phyloP scores from a whole-genome alignment of 92 coral and sea anemone species.

The Isaurus tuberculatus region DNA sequence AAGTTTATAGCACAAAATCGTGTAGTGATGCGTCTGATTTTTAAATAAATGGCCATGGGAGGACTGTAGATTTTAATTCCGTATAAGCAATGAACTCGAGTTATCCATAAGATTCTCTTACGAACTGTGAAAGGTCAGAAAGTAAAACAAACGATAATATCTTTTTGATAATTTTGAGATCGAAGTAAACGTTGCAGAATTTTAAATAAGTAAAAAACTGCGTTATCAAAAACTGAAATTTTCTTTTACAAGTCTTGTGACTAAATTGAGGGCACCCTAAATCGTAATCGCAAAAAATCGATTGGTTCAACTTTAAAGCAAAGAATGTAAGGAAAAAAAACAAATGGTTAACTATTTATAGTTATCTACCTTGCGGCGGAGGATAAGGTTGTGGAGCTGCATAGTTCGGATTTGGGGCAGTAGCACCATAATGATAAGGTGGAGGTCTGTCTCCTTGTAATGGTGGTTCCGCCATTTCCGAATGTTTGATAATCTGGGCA shows the following conservation, averaged over 20 bases:
- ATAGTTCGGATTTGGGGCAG: neutral
- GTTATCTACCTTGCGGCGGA: slow-evolving; percentile 45
- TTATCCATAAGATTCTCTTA: too few relatives aligned
- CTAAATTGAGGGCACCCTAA: neutral
- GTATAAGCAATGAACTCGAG: too few relatives aligned
- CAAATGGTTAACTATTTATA: neutral
- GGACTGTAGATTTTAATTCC: too few relatives aligned
- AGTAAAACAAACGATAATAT: neutral
- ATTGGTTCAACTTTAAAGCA: neutral
- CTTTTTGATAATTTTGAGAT: neutral
- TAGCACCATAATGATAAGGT: neutral
- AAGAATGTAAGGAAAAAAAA: neutral
- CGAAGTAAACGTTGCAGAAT: neutral
- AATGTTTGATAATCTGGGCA: neutral
- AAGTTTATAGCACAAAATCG: too few relatives aligned
- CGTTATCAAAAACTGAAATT: neutral
- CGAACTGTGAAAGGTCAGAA: neutral
- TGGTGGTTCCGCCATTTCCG: neutral
- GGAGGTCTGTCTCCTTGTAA: neutral
- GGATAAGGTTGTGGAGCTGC: slow-evolving; percentile 67
- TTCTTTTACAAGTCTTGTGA: neutral
- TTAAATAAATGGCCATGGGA: too few relatives aligned
- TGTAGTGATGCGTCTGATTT: too few relatives aligned
- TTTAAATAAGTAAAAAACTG: neutral
- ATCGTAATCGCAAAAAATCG: neutral